phyloP scores from a whole-genome alignment of 2,113 vertebrate species.

The Athene noctua region DNA sequence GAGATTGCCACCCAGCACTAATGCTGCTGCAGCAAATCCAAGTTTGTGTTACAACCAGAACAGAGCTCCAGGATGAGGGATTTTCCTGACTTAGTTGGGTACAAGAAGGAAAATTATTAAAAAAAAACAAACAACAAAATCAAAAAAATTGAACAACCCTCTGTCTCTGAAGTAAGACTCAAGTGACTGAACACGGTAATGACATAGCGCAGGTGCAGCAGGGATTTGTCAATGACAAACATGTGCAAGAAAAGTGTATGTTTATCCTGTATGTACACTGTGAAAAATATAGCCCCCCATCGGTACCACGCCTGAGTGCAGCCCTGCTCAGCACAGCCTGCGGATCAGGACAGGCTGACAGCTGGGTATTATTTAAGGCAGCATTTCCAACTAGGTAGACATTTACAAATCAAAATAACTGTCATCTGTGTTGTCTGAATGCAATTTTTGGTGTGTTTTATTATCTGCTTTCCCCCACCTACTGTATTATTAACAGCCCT shows the following conservation, averaged over 20 bases:
- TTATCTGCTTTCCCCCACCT: constrained; percentile 1
- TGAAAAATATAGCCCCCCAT: constrained; percentile 54
- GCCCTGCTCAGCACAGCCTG: not conserved
- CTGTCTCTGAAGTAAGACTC: not conserved
- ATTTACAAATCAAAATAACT: constrained; percentile 75
- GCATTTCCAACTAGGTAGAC: constrained; percentile 62
- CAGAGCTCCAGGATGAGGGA: not conserved
- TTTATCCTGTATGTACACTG: constrained; percentile 44
- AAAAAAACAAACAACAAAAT: not conserved
- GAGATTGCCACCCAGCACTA: not conserved
- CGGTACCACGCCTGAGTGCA: not conserved
- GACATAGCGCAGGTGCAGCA: constrained; percentile 20
- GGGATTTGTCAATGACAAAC: constrained; percentile 50
- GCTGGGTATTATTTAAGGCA: constrained; percentile 62
- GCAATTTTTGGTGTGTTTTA: constrained; percentile 44
- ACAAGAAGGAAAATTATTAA: not conserved
- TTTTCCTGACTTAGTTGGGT: not conserved
- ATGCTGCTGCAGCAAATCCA: not conserved
- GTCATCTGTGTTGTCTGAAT: constrained; percentile 61
- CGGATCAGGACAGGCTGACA: constrained; percentile 39
- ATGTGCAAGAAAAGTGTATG: constrained; percentile 26
- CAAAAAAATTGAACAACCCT: not conserved
- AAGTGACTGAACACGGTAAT: not conserved
- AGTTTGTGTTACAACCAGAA: not conserved
- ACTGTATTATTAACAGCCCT: constrained; percentile 48